phyloP scores from a whole-genome alignment of 2,797 vertebrate genomes.

The Chloroceryle inda region DNA sequence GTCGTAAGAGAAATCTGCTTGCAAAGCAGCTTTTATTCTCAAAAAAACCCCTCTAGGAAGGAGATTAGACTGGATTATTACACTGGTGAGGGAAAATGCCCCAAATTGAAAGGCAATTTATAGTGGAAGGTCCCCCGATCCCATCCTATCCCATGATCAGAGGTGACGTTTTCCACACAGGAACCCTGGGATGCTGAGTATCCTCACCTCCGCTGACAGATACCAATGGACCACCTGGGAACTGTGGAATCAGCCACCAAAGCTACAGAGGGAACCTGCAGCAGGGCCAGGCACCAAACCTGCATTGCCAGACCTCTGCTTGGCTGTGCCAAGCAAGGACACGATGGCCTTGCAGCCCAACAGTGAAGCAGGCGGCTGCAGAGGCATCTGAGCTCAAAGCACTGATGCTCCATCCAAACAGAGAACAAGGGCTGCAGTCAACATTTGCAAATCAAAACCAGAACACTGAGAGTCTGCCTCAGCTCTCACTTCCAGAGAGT shows the following conservation, averaged over 20 bases:
- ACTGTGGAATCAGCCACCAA: background rate
- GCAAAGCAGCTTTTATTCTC: background rate
- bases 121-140: background rate
- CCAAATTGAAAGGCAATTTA: background rate
- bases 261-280: background rate
- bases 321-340: background rate
- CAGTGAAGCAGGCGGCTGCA: rapidly evolving
- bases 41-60: background rate
- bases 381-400: background rate
- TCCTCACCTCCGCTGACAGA: background rate
- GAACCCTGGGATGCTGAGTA: background rate
- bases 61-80: background rate
- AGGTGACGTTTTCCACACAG: background rate
- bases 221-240: background rate
- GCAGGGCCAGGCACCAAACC: background rate
- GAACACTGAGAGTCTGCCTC: background rate
- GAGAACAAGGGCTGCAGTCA: background rate
- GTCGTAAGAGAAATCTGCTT: background rate
- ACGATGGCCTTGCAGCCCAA: background rate
- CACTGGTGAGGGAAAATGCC: background rate
- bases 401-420: rapidly evolving
- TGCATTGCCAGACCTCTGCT: background rate
- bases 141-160: background rate
- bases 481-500: background rate
- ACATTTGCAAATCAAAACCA: background rate